phyloP scores from a whole-genome alignment of 2,888 invertebrate species.

The Aproaerema taeniolella region DNA sequence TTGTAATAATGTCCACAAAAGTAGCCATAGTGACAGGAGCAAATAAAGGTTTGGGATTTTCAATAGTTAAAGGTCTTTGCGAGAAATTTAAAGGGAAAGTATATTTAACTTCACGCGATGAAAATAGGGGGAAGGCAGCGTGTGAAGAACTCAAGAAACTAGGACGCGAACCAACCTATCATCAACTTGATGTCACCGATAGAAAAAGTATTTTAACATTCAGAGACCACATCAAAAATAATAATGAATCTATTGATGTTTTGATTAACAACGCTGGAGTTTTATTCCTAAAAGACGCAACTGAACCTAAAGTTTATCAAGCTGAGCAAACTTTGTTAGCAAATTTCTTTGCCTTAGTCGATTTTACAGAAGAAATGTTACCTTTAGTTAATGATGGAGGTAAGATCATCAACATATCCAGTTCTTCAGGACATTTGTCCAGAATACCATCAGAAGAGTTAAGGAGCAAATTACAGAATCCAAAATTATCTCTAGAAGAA shows the following conservation, averaged over 20 bases:
- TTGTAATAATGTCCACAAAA: constrained; percentile 44
- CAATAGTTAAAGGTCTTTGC: constrained; percentile 81
- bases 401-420: constrained; percentile 85
- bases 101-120: constrained; percentile 82
- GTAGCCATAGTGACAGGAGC: constrained; percentile 80
- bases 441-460: constrained; percentile 77
- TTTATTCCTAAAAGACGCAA: constrained; percentile 50
- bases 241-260: constrained; percentile 81
- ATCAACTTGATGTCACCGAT: constrained; percentile 83
- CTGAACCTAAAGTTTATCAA: constrained; percentile 45
- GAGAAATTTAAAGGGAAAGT: constrained; percentile 81
- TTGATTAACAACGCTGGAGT: constrained; percentile 86
- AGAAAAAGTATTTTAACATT: constrained; percentile 75
- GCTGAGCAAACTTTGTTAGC: constrained; percentile 51
- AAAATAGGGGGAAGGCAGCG: constrained; percentile 73
- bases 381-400: constrained; percentile 81
- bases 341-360: constrained; percentile 52
- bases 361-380: constrained; percentile 78
- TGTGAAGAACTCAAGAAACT: constrained; percentile 72
- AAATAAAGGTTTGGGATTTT: constrained; percentile 85
- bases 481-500: constrained; percentile 69
- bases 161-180: constrained; percentile 72
- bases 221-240: constrained; percentile 66
- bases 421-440: constrained; percentile 81
- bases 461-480: constrained; percentile 57